A percentile compares a stretch with the other conserved stretches of the same genome.
Evolutionary conservation across 2,888 invertebrate species (phyloP).

Genomic region (Pyrrhosoma nymphula): DNA sequence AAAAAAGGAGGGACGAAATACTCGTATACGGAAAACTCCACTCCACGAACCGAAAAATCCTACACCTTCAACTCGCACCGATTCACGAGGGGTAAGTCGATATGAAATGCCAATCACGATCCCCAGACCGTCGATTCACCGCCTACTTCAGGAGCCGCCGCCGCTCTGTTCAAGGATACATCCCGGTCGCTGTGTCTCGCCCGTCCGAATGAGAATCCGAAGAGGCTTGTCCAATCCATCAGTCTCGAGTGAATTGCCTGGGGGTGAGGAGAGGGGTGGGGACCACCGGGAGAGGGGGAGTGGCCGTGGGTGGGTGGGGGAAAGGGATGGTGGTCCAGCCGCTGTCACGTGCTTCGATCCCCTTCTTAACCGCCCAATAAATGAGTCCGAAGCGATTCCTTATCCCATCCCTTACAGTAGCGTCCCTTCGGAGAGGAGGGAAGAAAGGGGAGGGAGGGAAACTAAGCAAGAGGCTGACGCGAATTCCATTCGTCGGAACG

Average conservation of each 20-base stretch:
- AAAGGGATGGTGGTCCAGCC: not conserved
- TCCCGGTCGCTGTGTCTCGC: not conserved
- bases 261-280: not conserved
- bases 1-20: not conserved
- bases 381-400: not conserved
- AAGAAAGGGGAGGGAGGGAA: not conserved
- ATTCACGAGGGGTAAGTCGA: not conserved
- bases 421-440: not conserved
- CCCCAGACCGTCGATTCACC: too few species aligned
- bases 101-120: slow-evolving; percentile 4
- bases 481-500: not conserved
- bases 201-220: not conserved
- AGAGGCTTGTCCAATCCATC: slow-evolving; percentile 8
- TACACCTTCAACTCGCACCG: not conserved
- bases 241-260: not conserved
- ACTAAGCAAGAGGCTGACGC: not conserved
- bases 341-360: not conserved
- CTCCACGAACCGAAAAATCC: not conserved
- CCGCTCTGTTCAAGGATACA: not conserved
- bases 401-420: not conserved
- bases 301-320: not conserved
- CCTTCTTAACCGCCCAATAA: not conserved
- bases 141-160: too few species aligned
- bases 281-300: not conserved
- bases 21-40: not conserved